These are phyloP conservation scores for Dromococcyx pavoninus DNA, from an alignment of 2,797 vertebrate genomes.

Conservation along the genomic window DNA sequence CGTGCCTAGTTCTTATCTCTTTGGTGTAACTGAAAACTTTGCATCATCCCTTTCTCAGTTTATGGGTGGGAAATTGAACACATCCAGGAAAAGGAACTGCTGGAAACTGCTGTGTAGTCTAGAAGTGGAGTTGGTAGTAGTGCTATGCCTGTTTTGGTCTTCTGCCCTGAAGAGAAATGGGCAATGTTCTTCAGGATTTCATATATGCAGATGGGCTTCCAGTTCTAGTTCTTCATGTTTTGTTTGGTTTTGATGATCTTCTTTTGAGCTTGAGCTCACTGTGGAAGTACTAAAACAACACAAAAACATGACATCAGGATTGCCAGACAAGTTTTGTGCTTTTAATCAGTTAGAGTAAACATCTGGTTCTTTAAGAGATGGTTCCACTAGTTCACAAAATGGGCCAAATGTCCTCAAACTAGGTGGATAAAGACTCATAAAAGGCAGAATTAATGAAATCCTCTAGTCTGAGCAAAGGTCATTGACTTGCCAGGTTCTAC, in stretches of 20 bases:
- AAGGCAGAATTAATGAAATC: background rate
- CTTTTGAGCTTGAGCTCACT: background rate
- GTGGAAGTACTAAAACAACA: background rate
- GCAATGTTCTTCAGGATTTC: background rate
- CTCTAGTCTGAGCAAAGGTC: background rate
- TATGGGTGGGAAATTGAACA: background rate
- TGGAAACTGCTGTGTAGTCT: background rate
- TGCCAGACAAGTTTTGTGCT: background rate
- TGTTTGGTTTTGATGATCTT: background rate
- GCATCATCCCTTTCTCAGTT: background rate
- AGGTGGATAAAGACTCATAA: background rate
- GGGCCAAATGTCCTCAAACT: background rate
- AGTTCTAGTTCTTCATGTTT: background rate
- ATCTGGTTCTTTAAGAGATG: background rate
- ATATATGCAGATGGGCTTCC: background rate
- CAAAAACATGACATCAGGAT: background rate
- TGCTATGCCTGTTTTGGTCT: background rate
- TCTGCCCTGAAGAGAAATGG: background rate
- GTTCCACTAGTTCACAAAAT: background rate
- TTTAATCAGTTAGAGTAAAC: background rate
- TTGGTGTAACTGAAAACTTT: background rate
- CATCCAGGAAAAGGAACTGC: background rate
- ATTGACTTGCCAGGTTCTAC: background rate
- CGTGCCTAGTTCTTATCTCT: background rate
- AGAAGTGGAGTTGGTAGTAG: background rate